Percentiles rank a stretch among this genome's conserved stretches.
These are phyloP conservation scores for Epinotia ramella DNA, from an alignment of 2,888 invertebrate species.

Conservation along the genomic window DNA sequence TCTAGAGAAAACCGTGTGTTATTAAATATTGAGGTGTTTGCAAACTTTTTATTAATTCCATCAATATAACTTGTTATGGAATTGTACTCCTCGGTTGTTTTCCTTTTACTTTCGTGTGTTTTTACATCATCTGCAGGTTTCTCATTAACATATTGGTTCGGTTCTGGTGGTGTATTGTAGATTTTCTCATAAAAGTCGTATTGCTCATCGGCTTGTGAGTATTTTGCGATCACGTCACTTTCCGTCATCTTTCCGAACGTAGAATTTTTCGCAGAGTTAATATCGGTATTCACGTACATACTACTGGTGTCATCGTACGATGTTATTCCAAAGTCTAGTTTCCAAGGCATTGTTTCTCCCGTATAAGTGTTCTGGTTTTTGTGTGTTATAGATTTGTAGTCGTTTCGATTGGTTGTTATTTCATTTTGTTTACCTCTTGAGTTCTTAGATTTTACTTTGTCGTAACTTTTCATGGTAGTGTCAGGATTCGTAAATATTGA, in stretches of 20 bases:
- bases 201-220: not conserved
- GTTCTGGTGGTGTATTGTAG: not conserved
- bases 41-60: not conserved
- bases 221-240: not conserved
- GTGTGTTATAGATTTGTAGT: not conserved
- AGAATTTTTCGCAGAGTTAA: not conserved
- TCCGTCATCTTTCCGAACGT: not conserved
- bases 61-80: not conserved
- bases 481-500: not conserved
- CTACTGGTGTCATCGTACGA: not conserved
- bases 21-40: not conserved
- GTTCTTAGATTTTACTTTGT: not conserved
- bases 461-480: not conserved
- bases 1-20: not conserved
- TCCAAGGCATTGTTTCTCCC: not conserved
- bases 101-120: not conserved
- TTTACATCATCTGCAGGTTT: not conserved
- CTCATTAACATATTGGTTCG: not conserved
- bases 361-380: not conserved
- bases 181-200: constrained; percentile 4
- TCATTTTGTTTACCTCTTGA: not conserved
- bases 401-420: not conserved
- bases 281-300: not conserved
- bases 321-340: not conserved
- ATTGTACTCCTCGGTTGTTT: no score